These are phyloP conservation scores for Calameuta filiformis DNA, from an alignment of 2,888 invertebrate species.

Conservation along the genomic window DNA sequence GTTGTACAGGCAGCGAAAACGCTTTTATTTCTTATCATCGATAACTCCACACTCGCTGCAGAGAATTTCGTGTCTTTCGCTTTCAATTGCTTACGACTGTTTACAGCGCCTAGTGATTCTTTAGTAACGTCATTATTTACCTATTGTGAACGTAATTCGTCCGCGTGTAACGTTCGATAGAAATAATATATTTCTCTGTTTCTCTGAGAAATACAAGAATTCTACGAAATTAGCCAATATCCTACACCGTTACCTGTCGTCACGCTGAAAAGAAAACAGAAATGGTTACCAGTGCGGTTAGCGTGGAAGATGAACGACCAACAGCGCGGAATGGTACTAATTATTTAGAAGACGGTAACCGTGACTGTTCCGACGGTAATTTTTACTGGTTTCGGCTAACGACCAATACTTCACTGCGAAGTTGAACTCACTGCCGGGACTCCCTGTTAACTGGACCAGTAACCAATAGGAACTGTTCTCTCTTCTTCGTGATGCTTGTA, in stretches of 20 bases:
- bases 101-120: too few species aligned
- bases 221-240: neutral
- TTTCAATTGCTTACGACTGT: too few species aligned
- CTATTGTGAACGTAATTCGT: too few species aligned
- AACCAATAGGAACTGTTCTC: neutral
- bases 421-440: neutral
- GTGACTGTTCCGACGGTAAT: too few species aligned
- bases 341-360: too few species aligned
- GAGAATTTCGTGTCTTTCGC: neutral
- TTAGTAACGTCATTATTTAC: too few species aligned
- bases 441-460: neutral
- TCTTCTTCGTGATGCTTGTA: neutral
- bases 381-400: neutral
- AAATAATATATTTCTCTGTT: neutral
- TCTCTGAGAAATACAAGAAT: neutral
- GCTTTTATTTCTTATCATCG: neutral
- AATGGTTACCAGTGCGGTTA: too few species aligned
- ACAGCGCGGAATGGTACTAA: too few species aligned
- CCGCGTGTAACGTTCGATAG: neutral
- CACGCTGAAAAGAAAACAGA: neutral
- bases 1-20: neutral
- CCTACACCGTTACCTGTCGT: neutral
- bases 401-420: neutral
- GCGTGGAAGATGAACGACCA: too few species aligned
- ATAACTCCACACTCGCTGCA: neutral